A percentile compares a stretch with the other conserved stretches of the same genome.
phyloP scores from a whole-genome alignment of 2,797 vertebrate genomes.

The Arrhamphus sclerolepis region DNA sequence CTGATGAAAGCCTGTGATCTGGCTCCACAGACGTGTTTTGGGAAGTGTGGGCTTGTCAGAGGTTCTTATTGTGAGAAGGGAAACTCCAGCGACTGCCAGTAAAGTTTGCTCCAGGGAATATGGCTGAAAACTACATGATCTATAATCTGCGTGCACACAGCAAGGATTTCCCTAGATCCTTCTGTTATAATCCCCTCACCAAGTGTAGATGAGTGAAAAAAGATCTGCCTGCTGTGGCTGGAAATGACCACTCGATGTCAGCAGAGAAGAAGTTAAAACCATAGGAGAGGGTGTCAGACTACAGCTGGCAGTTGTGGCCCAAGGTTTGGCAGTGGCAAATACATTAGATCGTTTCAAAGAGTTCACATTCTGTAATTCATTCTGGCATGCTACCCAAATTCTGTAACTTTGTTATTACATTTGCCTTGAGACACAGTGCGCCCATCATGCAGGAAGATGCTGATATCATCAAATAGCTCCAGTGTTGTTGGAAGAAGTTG shows the following conservation, averaged over 20 bases:
- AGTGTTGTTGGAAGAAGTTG: too few relatives aligned
- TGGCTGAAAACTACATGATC: slow-evolving; percentile 1
- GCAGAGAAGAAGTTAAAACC: slow-evolving; percentile 36
- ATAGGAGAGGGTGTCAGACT: background rate
- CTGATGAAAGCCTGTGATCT: slow-evolving; percentile 46
- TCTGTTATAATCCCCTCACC: background rate
- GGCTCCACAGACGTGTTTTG: slow-evolving; percentile 42
- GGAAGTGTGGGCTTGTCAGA: slow-evolving; percentile 28
- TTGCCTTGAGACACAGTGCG: too few relatives aligned
- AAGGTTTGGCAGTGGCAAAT: too few relatives aligned
- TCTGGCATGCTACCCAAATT: too few relatives aligned
- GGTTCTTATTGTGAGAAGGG: slow-evolving; percentile 23
- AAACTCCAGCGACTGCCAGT: slow-evolving; percentile 5
- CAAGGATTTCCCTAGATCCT: background rate
- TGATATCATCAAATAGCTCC: too few relatives aligned
- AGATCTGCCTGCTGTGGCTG: slow-evolving; percentile 9
- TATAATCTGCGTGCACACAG: background rate
- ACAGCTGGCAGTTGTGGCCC: too few relatives aligned
- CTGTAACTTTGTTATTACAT: too few relatives aligned
- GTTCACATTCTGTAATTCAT: too few relatives aligned
- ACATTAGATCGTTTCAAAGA: too few relatives aligned
- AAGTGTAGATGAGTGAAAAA: background rate
- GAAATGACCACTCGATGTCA: slow-evolving; percentile 64
- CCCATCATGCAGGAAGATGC: too few relatives aligned
- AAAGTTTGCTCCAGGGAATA: slow-evolving; percentile 9